Percentiles rank a stretch among this genome's conserved stretches.
These are phyloP conservation scores for Punctoribates punctum DNA, from an alignment of 2,888 invertebrate species.

Conservation along the genomic window DNA sequence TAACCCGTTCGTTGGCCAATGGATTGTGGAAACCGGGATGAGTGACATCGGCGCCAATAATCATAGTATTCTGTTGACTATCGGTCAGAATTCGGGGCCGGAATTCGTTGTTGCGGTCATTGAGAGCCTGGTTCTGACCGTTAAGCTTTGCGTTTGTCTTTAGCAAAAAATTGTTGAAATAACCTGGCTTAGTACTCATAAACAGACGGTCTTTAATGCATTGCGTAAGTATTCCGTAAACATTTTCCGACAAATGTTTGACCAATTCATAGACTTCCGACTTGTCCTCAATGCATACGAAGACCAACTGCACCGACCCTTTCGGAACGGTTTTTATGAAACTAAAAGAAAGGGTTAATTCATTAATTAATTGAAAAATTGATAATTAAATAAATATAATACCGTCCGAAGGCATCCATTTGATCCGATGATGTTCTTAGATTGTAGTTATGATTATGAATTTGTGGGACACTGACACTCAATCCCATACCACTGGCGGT, in stretches of 20 bases:
- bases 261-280: neutral
- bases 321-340: neutral
- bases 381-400: too few relatives aligned
- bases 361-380: too few relatives aligned
- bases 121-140: neutral
- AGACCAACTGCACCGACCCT: neutral
- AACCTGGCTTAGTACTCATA: neutral
- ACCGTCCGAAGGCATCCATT: too few relatives aligned
- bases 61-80: constrained; percentile 53
- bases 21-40: constrained; percentile 73
- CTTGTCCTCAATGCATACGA: neutral
- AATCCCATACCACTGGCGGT: too few relatives aligned
- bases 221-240: neutral
- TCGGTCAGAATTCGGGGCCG: neutral
- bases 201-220: neutral
- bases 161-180: neutral
- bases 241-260: neutral
- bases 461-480: too few relatives aligned
- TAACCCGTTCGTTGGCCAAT: constrained; percentile 55
- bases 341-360: too few relatives aligned
- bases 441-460: too few relatives aligned
- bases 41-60: constrained; percentile 87
- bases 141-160: neutral
- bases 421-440: too few relatives aligned
- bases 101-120: too few relatives aligned